phyloP scores from a whole-genome alignment of 2,888 invertebrate species.

The Digitonthophagus gazella region DNA sequence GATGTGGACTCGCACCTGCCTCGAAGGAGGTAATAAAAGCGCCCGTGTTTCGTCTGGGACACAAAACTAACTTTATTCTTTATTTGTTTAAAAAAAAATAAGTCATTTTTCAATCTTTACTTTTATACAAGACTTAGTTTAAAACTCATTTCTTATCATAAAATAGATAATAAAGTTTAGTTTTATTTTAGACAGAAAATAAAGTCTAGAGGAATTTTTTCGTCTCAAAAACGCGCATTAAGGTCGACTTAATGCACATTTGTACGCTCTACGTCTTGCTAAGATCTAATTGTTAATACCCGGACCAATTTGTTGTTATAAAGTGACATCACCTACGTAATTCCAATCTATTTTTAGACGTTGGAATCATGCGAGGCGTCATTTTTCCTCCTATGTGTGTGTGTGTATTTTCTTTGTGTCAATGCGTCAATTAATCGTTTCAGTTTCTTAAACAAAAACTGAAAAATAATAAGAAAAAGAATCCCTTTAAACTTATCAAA shows the following conservation, averaged over 20 bases:
- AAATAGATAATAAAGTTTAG: too few relatives aligned
- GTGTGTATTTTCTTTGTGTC: neutral
- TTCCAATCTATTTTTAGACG: neutral
- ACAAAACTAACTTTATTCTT: neutral
- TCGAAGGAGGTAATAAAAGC: neutral
- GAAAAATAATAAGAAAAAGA: neutral
- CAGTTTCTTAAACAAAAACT: too few relatives aligned
- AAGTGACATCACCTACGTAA: neutral
- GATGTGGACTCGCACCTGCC: neutral
- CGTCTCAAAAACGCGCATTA: too few relatives aligned
- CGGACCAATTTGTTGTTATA: neutral
- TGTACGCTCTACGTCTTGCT: neutral
- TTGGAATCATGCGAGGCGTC: neutral
- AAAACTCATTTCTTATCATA: neutral
- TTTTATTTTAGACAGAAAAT: too few relatives aligned
- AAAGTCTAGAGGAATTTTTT: too few relatives aligned
- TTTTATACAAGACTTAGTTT: neutral
- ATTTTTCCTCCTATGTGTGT: too few relatives aligned
- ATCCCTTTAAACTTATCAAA: too few relatives aligned
- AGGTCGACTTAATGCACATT: too few relatives aligned
- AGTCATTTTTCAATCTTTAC: neutral
- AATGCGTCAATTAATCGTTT: neutral
- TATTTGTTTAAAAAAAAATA: too few relatives aligned
- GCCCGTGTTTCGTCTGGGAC: neutral
- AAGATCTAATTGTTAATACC: neutral